Base-by-base conservation (phyloP, 2,888 invertebrate species). In the Pristionchus mayeri region DNA sequence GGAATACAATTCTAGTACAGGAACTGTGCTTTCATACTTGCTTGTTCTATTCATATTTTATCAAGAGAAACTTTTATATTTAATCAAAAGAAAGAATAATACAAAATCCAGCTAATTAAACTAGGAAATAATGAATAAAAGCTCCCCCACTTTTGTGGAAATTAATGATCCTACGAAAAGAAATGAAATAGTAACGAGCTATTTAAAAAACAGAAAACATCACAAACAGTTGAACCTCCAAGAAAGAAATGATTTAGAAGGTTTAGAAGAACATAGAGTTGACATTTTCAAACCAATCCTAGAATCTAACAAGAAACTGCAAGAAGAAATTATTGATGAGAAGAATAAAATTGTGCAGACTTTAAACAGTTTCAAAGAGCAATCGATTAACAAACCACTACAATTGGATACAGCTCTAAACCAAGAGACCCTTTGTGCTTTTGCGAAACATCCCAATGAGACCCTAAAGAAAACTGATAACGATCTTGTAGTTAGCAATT, bases 301-400 rank as follows among this genome's bases (percentile, higher is more conserved):
- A 85, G 88, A 88, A 86, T 88, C 88, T 6, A 88, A 88, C 83
- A 87, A 87, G 50, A 88, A 87, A 86, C 50, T 88, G 3, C 88
- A 88, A 82, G 85, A 88, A 78, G 88, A 88, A 86, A 87, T 88
- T 18, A 88, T 88, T 85, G 88, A 88, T 85, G 88, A 88, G 60
- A 87, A 87, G 79, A 88, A 88, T 63, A 87, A 88, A 75, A 88
- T 88, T 85, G 87, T 88, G 82, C 63, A 88, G 85, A 88, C 88
- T 75, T 82, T 88, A 18, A 87, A 88, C 75, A 50, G n/a, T n/a
- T 87, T 87, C 52, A 82, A 80, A 63, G 67, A 78, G 44, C 40
- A 63, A 48, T 37, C 6, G 13, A 6, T 44, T 9, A 44, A n/a
- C n/a, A n/a, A 7, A 34, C 54, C 9, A 21, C 37, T 4, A 24